phyloP scores from a whole-genome alignment of 2,113 vertebrate species.

The Colistium nudipinnis region DNA sequence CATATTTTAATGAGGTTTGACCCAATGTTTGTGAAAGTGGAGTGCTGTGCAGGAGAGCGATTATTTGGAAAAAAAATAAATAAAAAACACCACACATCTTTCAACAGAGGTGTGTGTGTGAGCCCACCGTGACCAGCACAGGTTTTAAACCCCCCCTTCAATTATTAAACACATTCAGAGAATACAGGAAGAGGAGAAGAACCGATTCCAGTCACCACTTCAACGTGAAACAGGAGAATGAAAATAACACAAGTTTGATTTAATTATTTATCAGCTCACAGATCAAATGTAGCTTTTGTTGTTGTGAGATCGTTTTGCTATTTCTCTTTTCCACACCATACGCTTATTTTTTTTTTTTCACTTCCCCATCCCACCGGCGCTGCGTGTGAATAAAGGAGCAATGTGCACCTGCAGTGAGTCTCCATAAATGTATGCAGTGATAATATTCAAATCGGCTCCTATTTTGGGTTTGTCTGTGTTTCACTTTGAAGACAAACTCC shows the following conservation, averaged over 20 bases:
- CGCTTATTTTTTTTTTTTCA: too few relatives aligned
- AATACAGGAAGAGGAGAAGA: not conserved
- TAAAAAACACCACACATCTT: constrained; percentile 13
- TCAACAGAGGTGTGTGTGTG: too few relatives aligned
- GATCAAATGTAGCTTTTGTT: constrained; percentile 38
- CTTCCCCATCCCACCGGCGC: constrained; percentile 35
- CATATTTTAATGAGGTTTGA: constrained; percentile 64
- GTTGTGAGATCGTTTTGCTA: constrained; percentile 30
- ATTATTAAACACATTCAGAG: constrained; percentile 5
- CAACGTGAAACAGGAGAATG: not conserved
- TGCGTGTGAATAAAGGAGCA: constrained; percentile 47
- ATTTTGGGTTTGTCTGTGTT: constrained; percentile 33
- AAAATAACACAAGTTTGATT: not conserved
- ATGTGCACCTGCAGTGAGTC: constrained; percentile 42
- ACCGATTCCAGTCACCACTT: not conserved
- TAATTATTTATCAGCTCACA: constrained; percentile 20
- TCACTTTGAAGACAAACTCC: constrained; percentile 15
- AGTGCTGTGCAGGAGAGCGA: constrained; percentile 16
- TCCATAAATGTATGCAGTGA: constrained; percentile 29
- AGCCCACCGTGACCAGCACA: not conserved
- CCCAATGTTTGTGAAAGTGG: constrained; percentile 30
- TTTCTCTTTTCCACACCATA: constrained; percentile 38
- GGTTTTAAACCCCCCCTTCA: constrained; percentile 13
- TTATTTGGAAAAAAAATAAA: constrained; percentile 29
- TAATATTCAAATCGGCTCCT: constrained; percentile 31